Base-by-base conservation (phyloP, 2,888 invertebrate genomes). In the Ophion ventricosus region DNA sequence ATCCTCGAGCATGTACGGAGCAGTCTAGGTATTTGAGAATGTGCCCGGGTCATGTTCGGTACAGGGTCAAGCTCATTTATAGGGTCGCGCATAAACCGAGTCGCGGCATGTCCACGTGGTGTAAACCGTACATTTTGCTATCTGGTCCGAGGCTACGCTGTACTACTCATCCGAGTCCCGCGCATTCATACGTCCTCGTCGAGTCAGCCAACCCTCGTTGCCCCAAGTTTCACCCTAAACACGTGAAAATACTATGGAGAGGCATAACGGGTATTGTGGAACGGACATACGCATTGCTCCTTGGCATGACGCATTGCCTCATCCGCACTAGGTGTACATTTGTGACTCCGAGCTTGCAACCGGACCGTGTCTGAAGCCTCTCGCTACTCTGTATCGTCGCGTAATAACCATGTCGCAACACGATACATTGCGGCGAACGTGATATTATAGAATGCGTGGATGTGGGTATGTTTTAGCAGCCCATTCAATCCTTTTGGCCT, bases 291-390 rank as follows among this genome's bases (percentile, higher is more conserved):
- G 88, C 29, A n/a, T 76, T 76, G 66, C 74, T 78, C 75, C 59
- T 59, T 79, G 70, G 89, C 87, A 90, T 92, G 92, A 92, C 90
- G 90, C 90, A 92, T 92, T 90, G 90, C 91, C 49, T 86, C 75
- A 83, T 85, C 56, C 84, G 74, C 76, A 17, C 49, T 14, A 7
- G 49, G 49, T 49, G 49, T 49, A 49, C 49, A 49, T 49, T 49
- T 49, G 90, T 90, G 90, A 90, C 90, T 91, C 82, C 80, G 56
- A 20, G 17, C 14, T 81, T 81, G 83, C 85, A 83, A 78, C 72
- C 11, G 74, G 75, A 83, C 80, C 83, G 64, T 56, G 79, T 76
- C 56, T 57, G 69, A 82, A 77, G 74, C 70, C 63, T 56, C 56
- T 56, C 75, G 14, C 56, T 40, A 23, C n/a, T n/a, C 54, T 70